Base-by-base conservation (phyloP, 2,797 vertebrate species). In the Megalops cyprinoides region DNA sequence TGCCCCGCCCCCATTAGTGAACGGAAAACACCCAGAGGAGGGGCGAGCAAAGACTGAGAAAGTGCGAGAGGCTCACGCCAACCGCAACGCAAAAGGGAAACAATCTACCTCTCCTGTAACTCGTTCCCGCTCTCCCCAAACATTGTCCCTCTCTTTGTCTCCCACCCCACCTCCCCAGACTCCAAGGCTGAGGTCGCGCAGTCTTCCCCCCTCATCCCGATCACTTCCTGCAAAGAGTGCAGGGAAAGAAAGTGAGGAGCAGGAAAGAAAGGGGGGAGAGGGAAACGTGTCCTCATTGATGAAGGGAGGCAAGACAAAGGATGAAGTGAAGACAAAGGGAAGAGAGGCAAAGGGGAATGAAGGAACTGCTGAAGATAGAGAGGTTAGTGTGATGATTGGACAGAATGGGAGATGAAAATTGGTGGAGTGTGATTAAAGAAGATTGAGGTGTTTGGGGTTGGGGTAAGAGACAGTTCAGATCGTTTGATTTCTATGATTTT, bases 11-110 rank as follows among this genome's bases (percentile, higher is more conserved):
- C 82, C 86, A 1, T 76, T 95, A 48, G 84, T 94, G 84, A 95
- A 95, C 1, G 95, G 95, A 71, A 93, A 89, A 0, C 93, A 95
- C 82, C 90, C 87, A 74, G 94, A 94, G 44, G 94, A 94, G 0
- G 91, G 85, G 12, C 74, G 53, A 23, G 25, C 46, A 14, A 78
- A 73, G 23, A 51, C 65, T 28, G 78, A 79, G 37, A 73, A 73
- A 28, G 51, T 15, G 78, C 92, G 93, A 56, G 90, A 90, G 74
- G 88, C 84, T 80, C 90, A 84, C 79, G 55, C 82, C 25, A 48
- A 76, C 44, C 84, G 78, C 3, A 90, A 90, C 85, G 85, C 89
- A 46, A 91, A 91, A 85, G 92, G 90, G 28, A 86, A 87, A 7
- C 67, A 79, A 0, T 76, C 87, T 9, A 51, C 85, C 20, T 87